Evolutionary conservation across 2,888 invertebrate genomes (phyloP).

Genomic region (Beris chalybata): DNA sequence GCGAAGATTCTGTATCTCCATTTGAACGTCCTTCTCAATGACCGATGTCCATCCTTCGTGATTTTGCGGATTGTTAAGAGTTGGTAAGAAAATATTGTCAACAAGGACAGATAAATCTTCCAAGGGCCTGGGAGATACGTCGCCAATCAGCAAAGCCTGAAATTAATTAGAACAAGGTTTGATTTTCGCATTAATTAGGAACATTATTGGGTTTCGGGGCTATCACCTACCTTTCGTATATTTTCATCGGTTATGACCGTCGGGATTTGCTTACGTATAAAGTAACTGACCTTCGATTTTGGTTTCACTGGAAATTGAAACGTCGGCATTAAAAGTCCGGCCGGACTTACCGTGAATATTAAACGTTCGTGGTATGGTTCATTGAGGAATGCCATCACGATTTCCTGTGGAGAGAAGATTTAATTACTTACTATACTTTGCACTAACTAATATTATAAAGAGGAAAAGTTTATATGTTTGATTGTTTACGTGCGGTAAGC

Average conservation of each 20-base stretch:
- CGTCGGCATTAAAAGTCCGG: constrained; percentile 67
- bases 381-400: constrained; percentile 60
- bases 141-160: constrained; percentile 67
- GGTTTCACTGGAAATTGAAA: constrained; percentile 64
- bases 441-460: too few species aligned
- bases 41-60: constrained; percentile 74
- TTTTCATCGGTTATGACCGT: constrained; percentile 67
- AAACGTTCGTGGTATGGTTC: constrained; percentile 56
- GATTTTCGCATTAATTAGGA: not conserved
- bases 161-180: not conserved
- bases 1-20: constrained; percentile 69
- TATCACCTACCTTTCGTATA: constrained; percentile 48
- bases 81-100: constrained; percentile 72
- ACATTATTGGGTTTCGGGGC: not conserved
- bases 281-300: constrained; percentile 74
- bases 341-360: constrained; percentile 64
- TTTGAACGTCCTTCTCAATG: constrained; percentile 70
- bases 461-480: too few species aligned
- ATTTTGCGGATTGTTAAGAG: constrained; percentile 71
- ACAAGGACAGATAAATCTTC: constrained; percentile 70
- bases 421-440: too few species aligned
- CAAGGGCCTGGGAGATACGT: constrained; percentile 70
- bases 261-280: constrained; percentile 65
- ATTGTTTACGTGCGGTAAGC: too few species aligned
- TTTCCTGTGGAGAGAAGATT: constrained; percentile 53